These are phyloP conservation scores for Pheosia gnoma DNA, from an alignment of 2,888 invertebrate genomes.

Conservation along the genomic window DNA sequence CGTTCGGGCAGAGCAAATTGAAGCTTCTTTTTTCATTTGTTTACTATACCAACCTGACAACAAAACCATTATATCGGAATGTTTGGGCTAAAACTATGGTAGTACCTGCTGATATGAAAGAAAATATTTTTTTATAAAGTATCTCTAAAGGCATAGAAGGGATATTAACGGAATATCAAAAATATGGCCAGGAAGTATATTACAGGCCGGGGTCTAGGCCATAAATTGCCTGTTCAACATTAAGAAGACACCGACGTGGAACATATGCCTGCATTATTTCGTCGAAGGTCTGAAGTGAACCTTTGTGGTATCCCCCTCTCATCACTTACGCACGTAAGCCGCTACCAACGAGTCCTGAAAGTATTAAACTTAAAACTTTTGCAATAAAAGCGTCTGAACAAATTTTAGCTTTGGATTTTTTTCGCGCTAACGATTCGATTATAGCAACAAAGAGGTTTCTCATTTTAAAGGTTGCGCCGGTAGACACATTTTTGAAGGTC, in stretches of 20 bases:
- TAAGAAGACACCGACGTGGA: slow-evolving; percentile 36
- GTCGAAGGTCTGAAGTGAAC: slow-evolving; percentile 35
- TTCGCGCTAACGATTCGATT: neutral
- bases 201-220: slow-evolving; percentile 12
- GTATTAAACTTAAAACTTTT: slow-evolving; percentile 33
- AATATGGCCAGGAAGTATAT: neutral
- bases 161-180: neutral
- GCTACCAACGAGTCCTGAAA: slow-evolving; percentile 35
- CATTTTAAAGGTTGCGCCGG: neutral
- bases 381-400: slow-evolving; percentile 28
- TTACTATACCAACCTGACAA: too few species aligned
- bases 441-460: neutral
- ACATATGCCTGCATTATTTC: slow-evolving; percentile 41
- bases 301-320: slow-evolving; percentile 35
- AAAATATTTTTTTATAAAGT: too few species aligned
- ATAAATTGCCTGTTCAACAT: slow-evolving; percentile 33
- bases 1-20: neutral
- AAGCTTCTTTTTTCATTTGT: neutral
- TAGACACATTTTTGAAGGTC: neutral
- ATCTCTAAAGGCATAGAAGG: neutral
- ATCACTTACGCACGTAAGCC: slow-evolving; percentile 46
- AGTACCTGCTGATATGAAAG: too few species aligned
- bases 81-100: too few species aligned
- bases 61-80: too few species aligned
- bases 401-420: neutral